phyloP scores from a whole-genome alignment of 2,797 vertebrate species.

The Numenius phaeopus region DNA sequence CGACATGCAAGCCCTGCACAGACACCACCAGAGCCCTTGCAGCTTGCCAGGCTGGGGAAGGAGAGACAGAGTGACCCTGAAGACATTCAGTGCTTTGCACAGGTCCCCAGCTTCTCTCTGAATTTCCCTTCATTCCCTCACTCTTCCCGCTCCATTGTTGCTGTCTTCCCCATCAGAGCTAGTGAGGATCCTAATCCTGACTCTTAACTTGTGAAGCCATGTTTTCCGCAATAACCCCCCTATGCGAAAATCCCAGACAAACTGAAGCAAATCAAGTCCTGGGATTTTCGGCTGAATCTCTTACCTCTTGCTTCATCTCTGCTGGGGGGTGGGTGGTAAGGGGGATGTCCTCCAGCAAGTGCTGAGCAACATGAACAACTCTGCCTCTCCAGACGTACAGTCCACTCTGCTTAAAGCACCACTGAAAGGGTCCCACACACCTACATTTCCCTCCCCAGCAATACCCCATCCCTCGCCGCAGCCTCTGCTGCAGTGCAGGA shows the following conservation, averaged over 20 bases:
- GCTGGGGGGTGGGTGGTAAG: neutral
- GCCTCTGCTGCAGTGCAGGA: neutral
- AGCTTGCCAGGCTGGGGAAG: neutral
- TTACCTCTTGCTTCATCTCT: neutral
- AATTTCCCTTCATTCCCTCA: neutral
- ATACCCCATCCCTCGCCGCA: neutral
- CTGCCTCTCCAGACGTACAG: neutral
- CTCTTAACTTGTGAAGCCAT: neutral
- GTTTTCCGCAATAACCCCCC: neutral
- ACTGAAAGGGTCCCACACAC: neutral
- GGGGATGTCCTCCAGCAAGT: rapidly evolving
- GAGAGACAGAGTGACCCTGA: neutral
- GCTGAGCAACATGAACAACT: neutral
- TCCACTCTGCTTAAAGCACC: neutral
- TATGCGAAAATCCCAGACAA: neutral
- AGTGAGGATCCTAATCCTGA: neutral
- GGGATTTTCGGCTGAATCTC: neutral
- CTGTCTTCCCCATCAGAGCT: neutral
- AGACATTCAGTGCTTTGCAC: neutral
- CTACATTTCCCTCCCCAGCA: neutral
- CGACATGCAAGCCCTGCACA: neutral
- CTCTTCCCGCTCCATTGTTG: rapidly evolving
- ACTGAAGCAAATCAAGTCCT: neutral
- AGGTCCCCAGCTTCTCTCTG: neutral
- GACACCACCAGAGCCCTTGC: neutral